Conservation (phyloP, 2,888 invertebrate genomes). For the Druceiella hillmani region DNA sequence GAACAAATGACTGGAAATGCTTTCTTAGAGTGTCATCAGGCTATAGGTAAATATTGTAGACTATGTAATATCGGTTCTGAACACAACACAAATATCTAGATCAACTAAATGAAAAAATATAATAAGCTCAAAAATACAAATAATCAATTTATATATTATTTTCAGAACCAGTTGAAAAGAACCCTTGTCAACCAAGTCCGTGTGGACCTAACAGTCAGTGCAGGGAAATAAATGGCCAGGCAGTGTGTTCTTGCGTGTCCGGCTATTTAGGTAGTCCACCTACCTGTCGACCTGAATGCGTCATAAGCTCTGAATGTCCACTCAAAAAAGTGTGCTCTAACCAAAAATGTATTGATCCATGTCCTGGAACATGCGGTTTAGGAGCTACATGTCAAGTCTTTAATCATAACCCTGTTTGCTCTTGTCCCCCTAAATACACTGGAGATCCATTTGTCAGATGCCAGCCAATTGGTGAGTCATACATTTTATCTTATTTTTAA, state of each 20-base stretch:
- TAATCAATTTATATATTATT: no score
- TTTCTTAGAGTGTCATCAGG: slow-evolving; percentile 56
- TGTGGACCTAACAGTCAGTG: slow-evolving; percentile 77
- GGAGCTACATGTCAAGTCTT: slow-evolving; percentile 58
- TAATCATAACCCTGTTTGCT: slow-evolving; percentile 70
- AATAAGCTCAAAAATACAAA: slow-evolving; percentile 5
- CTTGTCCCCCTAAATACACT: slow-evolving; percentile 62
- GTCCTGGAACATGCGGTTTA: slow-evolving; percentile 56
- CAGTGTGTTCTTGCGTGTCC: slow-evolving; percentile 64
- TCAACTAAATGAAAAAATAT: no score
- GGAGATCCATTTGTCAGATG: slow-evolving; percentile 77
- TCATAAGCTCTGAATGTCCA: slow-evolving; percentile 62
- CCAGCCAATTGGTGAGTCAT: slow-evolving; percentile 53
- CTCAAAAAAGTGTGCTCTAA: slow-evolving; percentile 61
- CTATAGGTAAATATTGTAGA: slow-evolving; percentile 35
- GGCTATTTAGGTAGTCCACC: slow-evolving; percentile 64
- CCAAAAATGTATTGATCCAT: slow-evolving; percentile 66
- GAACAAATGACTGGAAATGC: slow-evolving; percentile 63
- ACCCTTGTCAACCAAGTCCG: slow-evolving; percentile 61
- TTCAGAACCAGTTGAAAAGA: slow-evolving; percentile 47
- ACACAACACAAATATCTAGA: no score
- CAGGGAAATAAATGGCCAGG: slow-evolving; percentile 63
- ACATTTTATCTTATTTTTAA: no score
- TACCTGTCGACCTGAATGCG: slow-evolving; percentile 67
- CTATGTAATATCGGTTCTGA: no score